Evolutionary conservation across 1,140 invertebrate genomes (phyloP).

Genomic region (Acyrthosiphon pisum): DNA sequence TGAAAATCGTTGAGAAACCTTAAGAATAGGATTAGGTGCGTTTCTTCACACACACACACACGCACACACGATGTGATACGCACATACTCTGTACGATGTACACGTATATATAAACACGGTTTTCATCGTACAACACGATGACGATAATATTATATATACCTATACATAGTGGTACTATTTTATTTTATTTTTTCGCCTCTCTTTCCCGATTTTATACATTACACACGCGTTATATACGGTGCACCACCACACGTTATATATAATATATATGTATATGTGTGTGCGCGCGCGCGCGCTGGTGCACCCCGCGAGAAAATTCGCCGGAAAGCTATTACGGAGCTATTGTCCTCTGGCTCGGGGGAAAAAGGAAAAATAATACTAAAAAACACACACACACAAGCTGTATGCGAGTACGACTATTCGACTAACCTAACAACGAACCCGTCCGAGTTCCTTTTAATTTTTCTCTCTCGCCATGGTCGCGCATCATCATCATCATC

Average conservation of each 20-base stretch:
- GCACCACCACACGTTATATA: too few species aligned
- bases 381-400: neutral
- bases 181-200: constrained; percentile 32
- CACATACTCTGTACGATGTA: neutral
- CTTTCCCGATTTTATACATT: neutral
- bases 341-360: neutral
- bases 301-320: constrained; percentile 23
- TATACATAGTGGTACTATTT: neutral
- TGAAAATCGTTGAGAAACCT: constrained; percentile 55
- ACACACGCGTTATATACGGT: neutral
- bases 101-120: neutral
- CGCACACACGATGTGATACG: neutral
- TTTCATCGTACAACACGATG: neutral
- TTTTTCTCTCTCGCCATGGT: neutral
- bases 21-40: constrained; percentile 52
- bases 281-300: neutral
- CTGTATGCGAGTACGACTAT: neutral
- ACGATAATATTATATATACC: neutral
- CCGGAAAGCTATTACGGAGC: constrained; percentile 40
- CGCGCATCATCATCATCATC: too few species aligned
- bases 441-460: neutral
- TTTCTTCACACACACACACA: constrained; percentile 37
- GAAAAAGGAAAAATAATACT: neutral
- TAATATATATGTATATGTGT: too few species aligned
- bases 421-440: neutral